A percentile compares a stretch with the other conserved stretches of the same genome.
These are phyloP conservation scores for Alsophila aescularia DNA, from an alignment of 2,888 invertebrate species.

Conservation along the genomic window DNA sequence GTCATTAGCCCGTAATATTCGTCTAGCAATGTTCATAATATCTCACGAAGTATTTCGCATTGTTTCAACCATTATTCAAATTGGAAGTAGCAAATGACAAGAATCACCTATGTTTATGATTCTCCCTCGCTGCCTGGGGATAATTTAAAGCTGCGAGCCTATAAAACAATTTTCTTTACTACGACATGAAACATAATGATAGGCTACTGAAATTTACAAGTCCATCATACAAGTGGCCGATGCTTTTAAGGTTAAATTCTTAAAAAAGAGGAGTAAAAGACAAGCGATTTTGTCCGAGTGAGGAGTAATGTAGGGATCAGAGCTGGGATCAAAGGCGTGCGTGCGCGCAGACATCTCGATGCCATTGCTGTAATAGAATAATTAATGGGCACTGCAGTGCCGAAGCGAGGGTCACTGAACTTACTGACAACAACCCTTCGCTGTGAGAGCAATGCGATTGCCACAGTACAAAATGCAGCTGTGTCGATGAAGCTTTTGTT, in stretches of 20 bases:
- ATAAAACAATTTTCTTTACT: conserved; percentile 27
- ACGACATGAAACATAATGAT: conserved; percentile 40
- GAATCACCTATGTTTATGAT: conserved; percentile 20
- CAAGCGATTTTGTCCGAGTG: conserved; percentile 46
- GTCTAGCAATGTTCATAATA: not conserved
- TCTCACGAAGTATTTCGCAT: not conserved
- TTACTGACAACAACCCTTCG: conserved; percentile 67
- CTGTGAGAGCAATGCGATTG: conserved; percentile 26
- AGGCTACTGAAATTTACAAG: conserved; percentile 50
- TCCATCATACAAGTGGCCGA: conserved; percentile 44
- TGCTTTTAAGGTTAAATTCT: conserved; percentile 30
- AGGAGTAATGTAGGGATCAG: conserved; percentile 56
- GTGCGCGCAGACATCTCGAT: conserved; percentile 66
- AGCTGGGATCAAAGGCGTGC: conserved; percentile 66
- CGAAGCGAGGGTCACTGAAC: conserved; percentile 70
- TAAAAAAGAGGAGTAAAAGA: conserved; percentile 34
- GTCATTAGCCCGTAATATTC: too few relatives aligned
- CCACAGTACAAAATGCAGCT: conserved; percentile 11
- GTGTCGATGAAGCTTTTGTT: conserved; percentile 18
- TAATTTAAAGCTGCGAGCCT: conserved; percentile 13
- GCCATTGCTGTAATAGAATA: conserved; percentile 77
- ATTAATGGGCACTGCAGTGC: conserved; percentile 73
- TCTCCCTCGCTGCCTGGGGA: conserved; percentile 7
- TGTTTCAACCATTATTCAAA: not conserved
- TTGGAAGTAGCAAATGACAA: conserved; percentile 15